Conservation (phyloP, 1,140 invertebrate genomes). For the Asobara japonica region DNA sequence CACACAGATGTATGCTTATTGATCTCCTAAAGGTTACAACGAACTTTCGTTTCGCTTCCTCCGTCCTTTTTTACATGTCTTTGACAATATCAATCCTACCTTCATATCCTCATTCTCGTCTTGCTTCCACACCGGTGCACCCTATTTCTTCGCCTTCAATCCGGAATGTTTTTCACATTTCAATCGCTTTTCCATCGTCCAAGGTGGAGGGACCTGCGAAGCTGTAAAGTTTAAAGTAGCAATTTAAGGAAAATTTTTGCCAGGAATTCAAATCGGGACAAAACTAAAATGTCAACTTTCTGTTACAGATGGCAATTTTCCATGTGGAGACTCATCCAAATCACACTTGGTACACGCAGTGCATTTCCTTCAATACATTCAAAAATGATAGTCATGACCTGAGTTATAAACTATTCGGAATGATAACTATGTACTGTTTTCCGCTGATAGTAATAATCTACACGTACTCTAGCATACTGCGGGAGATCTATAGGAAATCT, state of each 20-base stretch:
- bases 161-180: neutral
- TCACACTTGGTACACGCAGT: constrained; percentile 81
- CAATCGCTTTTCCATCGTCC: neutral
- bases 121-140: no score
- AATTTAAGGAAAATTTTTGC: constrained; percentile 17
- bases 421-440: constrained; percentile 85
- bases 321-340: constrained; percentile 82
- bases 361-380: constrained; percentile 81
- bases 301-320: constrained; percentile 79
- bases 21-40: no score
- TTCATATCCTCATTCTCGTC: neutral
- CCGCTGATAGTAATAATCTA: constrained; percentile 87
- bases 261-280: neutral
- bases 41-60: no score
- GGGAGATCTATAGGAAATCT: constrained; percentile 77
- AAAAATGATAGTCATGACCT: constrained; percentile 75
- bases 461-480: constrained; percentile 85
- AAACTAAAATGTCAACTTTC: constrained; percentile 24
- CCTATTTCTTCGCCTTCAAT: no score
- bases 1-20: no score
- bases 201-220: neutral
- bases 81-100: constrained; percentile 5
- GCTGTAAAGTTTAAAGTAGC: neutral
- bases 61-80: no score
- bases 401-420: constrained; percentile 79